These are phyloP conservation scores for Tolmerus cingulatus DNA, from an alignment of 2,888 invertebrate species.

Conservation along the genomic window DNA sequence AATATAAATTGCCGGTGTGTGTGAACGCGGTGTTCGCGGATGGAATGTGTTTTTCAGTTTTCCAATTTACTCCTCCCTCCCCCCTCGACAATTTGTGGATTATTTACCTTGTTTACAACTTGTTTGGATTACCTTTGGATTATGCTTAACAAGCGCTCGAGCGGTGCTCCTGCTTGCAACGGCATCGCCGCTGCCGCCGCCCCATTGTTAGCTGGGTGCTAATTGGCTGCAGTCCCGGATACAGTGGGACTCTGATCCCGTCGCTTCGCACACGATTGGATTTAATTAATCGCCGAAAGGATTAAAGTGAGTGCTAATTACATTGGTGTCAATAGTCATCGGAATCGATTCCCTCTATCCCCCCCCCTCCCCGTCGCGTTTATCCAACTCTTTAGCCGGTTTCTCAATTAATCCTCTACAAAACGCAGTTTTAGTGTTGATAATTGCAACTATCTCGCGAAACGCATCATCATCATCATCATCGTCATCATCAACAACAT, in stretches of 20 bases:
- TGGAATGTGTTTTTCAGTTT: not conserved
- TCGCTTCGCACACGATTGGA: not conserved
- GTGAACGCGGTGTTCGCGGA: not conserved
- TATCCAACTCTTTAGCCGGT: not conserved
- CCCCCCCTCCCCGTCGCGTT: too few relatives aligned
- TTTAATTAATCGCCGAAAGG: slow-evolving; percentile 33
- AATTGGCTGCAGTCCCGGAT: slow-evolving; percentile 11
- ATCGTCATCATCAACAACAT: too few relatives aligned
- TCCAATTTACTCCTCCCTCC: not conserved
- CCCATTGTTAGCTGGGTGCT: not conserved
- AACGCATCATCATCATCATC: not conserved
- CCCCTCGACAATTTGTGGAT: slow-evolving; percentile 4
- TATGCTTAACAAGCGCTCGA: slow-evolving; percentile 12
- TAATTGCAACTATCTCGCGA: not conserved
- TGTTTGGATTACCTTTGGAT: slow-evolving; percentile 32
- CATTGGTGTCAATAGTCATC: slow-evolving; percentile 27
- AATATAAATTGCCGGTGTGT: not conserved
- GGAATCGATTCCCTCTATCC: not conserved
- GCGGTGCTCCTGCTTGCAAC: not conserved
- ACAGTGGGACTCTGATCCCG: not conserved
- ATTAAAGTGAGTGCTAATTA: slow-evolving; percentile 35
- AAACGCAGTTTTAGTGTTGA: not conserved
- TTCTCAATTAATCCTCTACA: not conserved
- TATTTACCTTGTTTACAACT: slow-evolving; percentile 11
- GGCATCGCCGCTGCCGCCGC: not conserved